Evolutionary conservation across 1,140 invertebrate genomes (phyloP).

Genomic region (Drosophila ogumai): DNA sequence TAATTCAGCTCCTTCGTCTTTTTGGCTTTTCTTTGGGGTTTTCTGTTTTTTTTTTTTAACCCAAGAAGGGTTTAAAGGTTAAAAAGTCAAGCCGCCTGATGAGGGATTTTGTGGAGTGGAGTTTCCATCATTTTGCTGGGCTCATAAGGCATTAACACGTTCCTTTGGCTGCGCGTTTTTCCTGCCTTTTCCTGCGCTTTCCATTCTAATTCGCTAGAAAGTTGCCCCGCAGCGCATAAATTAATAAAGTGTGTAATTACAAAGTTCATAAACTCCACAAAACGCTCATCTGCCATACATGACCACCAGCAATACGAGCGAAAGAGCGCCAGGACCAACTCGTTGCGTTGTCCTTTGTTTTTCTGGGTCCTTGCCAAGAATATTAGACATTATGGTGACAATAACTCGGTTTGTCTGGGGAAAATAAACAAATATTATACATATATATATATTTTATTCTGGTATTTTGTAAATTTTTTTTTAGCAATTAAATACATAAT

Average conservation of each 20-base stretch:
- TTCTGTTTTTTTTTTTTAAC: background rate
- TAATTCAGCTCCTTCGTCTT: slow-evolving; percentile 4
- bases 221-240: slow-evolving; percentile 77
- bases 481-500: background rate
- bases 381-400: background rate
- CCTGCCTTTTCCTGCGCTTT: slow-evolving; percentile 1
- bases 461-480: background rate
- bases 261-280: slow-evolving; percentile 81
- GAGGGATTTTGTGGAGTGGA: slow-evolving; percentile 16
- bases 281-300: slow-evolving; percentile 70
- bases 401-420: background rate
- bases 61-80: slow-evolving; percentile 39
- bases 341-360: slow-evolving; percentile 16
- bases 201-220: slow-evolving; percentile 32
- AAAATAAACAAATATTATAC: background rate
- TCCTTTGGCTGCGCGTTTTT: slow-evolving; percentile 35
- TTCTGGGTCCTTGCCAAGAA: background rate
- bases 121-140: slow-evolving; percentile 37
- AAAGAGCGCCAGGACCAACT: slow-evolving; percentile 3
- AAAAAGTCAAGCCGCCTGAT: slow-evolving; percentile 35
- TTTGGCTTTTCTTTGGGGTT: background rate
- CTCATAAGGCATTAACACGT: slow-evolving; percentile 74
- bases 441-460: background rate
- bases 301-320: slow-evolving; percentile 47
- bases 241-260: slow-evolving; percentile 84